Evolutionary conservation across 2,888 invertebrate genomes (phyloP).

Genomic region (Melinaea menophilus): DNA sequence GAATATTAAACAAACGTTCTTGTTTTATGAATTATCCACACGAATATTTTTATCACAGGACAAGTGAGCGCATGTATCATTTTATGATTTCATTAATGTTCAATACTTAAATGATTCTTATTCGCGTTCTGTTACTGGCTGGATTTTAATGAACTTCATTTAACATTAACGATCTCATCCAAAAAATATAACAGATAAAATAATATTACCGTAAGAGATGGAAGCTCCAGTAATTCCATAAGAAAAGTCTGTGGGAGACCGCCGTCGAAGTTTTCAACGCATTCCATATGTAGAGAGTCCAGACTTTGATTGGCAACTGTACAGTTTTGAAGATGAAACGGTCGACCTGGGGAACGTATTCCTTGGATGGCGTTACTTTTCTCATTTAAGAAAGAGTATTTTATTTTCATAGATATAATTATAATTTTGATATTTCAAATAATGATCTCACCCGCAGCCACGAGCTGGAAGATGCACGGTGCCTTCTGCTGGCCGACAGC

Average conservation of each 20-base stretch:
- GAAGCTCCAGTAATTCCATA: slow-evolving; percentile 87
- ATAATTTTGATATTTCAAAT: not conserved
- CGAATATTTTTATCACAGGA: too few relatives aligned
- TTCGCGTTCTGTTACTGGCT: not conserved
- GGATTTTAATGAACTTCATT: not conserved
- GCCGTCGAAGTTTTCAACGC: slow-evolving; percentile 92
- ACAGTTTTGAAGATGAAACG: slow-evolving; percentile 92
- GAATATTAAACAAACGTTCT: too few relatives aligned
- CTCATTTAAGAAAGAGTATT: not conserved
- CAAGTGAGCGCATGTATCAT: too few relatives aligned
- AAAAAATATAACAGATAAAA: not conserved
- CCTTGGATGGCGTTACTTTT: slow-evolving; percentile 21
- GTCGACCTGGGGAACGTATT: slow-evolving; percentile 81
- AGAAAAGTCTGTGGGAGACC: slow-evolving; percentile 92
- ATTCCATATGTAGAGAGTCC: slow-evolving; percentile 90
- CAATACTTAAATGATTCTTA: not conserved
- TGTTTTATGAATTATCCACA: too few relatives aligned
- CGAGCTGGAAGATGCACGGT: slow-evolving; percentile 92
- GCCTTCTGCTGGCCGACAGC: slow-evolving; percentile 89
- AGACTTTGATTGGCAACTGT: slow-evolving; percentile 92
- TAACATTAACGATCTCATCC: not conserved
- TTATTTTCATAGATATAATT: not conserved
- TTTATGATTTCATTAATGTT: not conserved
- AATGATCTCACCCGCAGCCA: slow-evolving; percentile 85
- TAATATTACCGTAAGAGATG: slow-evolving; percentile 70